Evolutionary conservation across 2,113 vertebrate genomes (phyloP), one percentile per base, ranked within the genome.

Genomic region (Hystrix cristata): DNA sequence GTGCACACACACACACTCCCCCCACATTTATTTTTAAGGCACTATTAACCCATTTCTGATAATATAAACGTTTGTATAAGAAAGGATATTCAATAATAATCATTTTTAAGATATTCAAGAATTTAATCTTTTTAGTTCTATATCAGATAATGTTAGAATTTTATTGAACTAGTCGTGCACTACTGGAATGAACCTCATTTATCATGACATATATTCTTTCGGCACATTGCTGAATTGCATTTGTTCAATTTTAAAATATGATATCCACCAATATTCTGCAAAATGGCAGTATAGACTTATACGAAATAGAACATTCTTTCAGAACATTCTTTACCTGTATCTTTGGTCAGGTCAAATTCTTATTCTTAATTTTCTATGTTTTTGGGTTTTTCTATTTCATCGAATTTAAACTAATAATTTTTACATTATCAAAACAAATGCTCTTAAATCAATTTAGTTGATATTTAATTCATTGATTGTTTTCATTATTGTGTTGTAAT

Each of bases 271-370:
- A 82, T 65, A 72, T 82, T 72, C 7, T 43, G 5, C 25, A 89
- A 90, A 57, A 80, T 1, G 62, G 55, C 71, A 6, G 38, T 92
- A n/a, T 1, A 76, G 31, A 94, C 88, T 84, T 87, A 51, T 76
- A 3, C 21, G 87, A 94, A 90, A 19, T 38, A 29, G 27, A 91
- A 69, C 34, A 62, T 34, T 83, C 71, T 60, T 60, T 60, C 11
- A 87, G 69, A 38, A 38, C 38, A 38, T 38, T 38, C 69, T 83
- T 62, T 69, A 34, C 91, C 53, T 93, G 31, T 72, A 87, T 60
- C 59, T 81, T 81, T 43, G 64, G 31, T 87, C 57, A 87, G 34
- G 51, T 94, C n/a, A 46, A 89, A 78, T 46, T 76, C 53, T 91
- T 53, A 91, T 74, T 25, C 25, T 82, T 81, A 94, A 81, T 74